Percentiles rank a stretch among this genome's conserved stretches.
phyloP scores from a whole-genome alignment of 2,113 vertebrate genomes.

The Cyanoramphus novaezelandiae region DNA sequence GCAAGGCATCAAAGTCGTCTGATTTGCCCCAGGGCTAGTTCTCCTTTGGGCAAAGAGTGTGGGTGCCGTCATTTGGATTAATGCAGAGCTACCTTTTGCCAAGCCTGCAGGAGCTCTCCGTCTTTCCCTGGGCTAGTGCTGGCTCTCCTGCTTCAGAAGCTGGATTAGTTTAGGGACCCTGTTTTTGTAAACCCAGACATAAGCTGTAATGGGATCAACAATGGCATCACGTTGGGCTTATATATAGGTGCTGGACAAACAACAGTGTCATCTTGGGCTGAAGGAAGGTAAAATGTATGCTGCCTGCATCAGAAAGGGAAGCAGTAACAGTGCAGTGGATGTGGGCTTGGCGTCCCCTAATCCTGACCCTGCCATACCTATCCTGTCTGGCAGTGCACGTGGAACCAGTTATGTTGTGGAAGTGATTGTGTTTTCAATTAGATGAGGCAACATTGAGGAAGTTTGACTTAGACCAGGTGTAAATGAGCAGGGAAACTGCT shows the following conservation, averaged over 20 bases:
- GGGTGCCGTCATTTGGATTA: neutral
- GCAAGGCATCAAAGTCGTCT: neutral
- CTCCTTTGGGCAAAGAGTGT: neutral
- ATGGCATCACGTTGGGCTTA: neutral
- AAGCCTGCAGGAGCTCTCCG: neutral
- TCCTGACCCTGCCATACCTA: neutral
- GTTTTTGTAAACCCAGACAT: neutral
- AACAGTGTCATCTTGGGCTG: neutral
- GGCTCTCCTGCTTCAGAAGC: neutral
- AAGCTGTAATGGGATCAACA: neutral
- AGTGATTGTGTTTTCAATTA: neutral
- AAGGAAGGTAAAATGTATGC: neutral
- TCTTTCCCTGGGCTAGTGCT: neutral
- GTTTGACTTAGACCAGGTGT: neutral
- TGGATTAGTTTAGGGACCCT: neutral
- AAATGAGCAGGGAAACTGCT: neutral
- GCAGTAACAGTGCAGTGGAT: neutral
- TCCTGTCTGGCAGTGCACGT: neutral
- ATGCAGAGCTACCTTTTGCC: neutral
- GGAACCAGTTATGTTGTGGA: neutral
- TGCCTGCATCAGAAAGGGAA: neutral
- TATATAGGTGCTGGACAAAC: neutral
- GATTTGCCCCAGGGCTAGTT: neutral
- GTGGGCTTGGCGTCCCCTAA: neutral
- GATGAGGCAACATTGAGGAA: neutral